Conservation (phyloP, 2,888 invertebrate species). For the Oligia fasciuncula region DNA sequence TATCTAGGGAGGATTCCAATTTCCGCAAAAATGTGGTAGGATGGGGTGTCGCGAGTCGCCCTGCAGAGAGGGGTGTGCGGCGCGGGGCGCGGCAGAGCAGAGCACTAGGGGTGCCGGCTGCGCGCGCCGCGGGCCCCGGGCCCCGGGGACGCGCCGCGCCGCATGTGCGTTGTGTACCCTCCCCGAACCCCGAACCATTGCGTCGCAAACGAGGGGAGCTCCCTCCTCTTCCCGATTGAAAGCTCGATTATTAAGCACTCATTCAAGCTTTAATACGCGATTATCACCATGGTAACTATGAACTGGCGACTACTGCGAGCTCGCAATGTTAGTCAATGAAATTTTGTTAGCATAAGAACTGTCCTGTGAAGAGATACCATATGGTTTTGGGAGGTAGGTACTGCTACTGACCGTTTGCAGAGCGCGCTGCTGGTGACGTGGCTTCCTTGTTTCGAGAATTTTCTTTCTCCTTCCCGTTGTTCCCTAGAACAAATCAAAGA, state of each 20-base stretch:
- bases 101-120: constrained; percentile 68
- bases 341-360: constrained; percentile 46
- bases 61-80: constrained; percentile 81
- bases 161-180: constrained; percentile 74
- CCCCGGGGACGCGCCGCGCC: constrained; percentile 74
- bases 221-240: constrained; percentile 70
- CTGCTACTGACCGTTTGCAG: constrained; percentile 91
- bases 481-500: constrained; percentile 90
- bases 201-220: constrained; percentile 67
- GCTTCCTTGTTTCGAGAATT: constrained; percentile 92
- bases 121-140: constrained; percentile 76
- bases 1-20: constrained; percentile 82
- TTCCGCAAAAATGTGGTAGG: constrained; percentile 85
- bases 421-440: constrained; percentile 92
- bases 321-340: constrained; percentile 49
- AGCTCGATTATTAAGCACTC: constrained; percentile 84
- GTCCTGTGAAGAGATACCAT: background rate
- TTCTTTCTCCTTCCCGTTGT: constrained; percentile 92
- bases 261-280: constrained; percentile 81
- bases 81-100: constrained; percentile 52
- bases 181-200: constrained; percentile 65
- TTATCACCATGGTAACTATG: constrained; percentile 78
- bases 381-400: constrained; percentile 57
- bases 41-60: constrained; percentile 79
- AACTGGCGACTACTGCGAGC: constrained; percentile 20